Evolutionary conservation across 1,140 invertebrate genomes (phyloP), one percentile per base, ranked within the genome.

Genomic region (Pseudobourletiella spinata): DNA sequence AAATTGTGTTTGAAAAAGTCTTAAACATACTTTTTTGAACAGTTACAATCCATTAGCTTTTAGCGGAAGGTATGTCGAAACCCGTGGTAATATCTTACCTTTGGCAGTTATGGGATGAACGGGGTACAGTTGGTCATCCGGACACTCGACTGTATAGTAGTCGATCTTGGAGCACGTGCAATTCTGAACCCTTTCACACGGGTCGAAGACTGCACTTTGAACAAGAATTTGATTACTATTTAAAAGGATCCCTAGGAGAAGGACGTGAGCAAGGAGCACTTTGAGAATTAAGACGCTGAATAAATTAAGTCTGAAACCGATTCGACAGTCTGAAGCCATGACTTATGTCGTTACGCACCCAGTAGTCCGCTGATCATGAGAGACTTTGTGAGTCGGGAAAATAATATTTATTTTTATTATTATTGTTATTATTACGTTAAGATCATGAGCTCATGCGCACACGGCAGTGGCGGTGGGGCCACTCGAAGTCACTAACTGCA

Each of bases 281-380:
- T 57, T 57, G 16, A 51, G 24, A 8, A 51, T 51, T 14, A 51
- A 22, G 28, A 51, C 48, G n/a, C 28, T 14, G 24, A 51, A 51
- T 51, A 51, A 26, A 26, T 51, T 51, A 3, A 51, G 48, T 51
- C 48, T 57, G 39, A 42, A 57, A 3, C 56, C 56, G n/a, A 57
- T 35, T 43, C 39, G 20, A 48, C 42, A 59, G 26, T 39, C 57
- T 44, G 43, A 59, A 46, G 57, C 57, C 57, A 59, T 59, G 32
- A n/a, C n/a, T n/a, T n/a, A n/a, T n/a, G n/a, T n/a, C n/a, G n/a
- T n/a, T n/a, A n/a, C n/a, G n/a, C n/a, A n/a, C n/a, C n/a, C n/a
- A n/a, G n/a, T n/a, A n/a, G n/a, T n/a, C n/a, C n/a, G n/a, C n/a
- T n/a, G n/a, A n/a, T n/a, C n/a, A n/a, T n/a, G n/a, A n/a, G n/a